Percentiles rank a stretch among this genome's conserved stretches.
These are phyloP conservation scores for Microcebus jonahi DNA, from an alignment of 2,113 vertebrate species.

Conservation along the genomic window DNA sequence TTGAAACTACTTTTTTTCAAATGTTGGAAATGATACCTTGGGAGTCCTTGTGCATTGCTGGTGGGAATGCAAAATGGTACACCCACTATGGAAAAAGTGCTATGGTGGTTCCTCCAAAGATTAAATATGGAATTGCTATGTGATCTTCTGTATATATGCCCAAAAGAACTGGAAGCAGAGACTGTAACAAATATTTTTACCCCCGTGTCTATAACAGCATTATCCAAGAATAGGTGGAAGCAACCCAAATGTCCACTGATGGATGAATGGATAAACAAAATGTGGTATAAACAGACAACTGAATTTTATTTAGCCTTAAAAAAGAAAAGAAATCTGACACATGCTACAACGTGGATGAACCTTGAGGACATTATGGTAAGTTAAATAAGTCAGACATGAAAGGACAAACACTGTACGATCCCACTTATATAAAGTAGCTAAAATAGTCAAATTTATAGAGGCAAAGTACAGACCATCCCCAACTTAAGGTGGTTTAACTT, in stretches of 20 bases:
- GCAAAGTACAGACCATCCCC: not conserved
- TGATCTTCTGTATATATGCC: not conserved
- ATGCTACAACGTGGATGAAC: not conserved
- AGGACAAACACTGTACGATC: not conserved
- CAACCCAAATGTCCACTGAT: not conserved
- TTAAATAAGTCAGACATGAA: not conserved
- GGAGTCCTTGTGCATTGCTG: not conserved
- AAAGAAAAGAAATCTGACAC: not conserved
- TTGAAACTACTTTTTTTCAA: not conserved
- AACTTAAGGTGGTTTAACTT: not conserved
- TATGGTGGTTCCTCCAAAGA: not conserved
- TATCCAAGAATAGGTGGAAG: not conserved
- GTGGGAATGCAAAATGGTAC: not conserved
- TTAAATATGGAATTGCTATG: not conserved
- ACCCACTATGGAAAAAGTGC: not conserved
- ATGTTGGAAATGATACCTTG: not conserved
- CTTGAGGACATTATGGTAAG: not conserved
- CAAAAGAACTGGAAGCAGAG: not conserved
- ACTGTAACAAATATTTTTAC: not conserved
- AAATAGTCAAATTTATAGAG: not conserved
- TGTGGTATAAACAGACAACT: not conserved
- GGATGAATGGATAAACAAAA: not conserved
- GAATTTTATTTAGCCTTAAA: not conserved
- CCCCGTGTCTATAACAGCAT: not conserved
- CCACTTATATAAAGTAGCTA: not conserved